Conservation (phyloP, 2,888 invertebrate species). For the Cheilosia pagana region DNA sequence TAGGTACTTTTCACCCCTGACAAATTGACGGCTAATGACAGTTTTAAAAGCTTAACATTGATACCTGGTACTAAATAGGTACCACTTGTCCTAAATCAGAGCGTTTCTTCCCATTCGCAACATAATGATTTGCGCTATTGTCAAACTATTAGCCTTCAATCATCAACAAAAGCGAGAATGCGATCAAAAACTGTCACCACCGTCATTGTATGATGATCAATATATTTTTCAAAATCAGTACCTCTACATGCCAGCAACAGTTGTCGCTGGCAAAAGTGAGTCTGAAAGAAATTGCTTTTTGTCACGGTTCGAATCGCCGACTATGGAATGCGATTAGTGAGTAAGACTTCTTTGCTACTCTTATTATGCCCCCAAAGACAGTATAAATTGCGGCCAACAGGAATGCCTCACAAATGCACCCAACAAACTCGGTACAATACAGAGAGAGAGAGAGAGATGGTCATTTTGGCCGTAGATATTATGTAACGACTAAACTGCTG, state of each 20-base stretch:
- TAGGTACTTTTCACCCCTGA: no score
- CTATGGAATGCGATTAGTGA: slow-evolving; percentile 39
- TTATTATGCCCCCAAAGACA: slow-evolving; percentile 36
- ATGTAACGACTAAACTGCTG: slow-evolving; percentile 44
- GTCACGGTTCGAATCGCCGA: slow-evolving; percentile 46
- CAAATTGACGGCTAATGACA: not conserved
- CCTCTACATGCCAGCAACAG: not conserved
- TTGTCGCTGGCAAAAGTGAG: slow-evolving; percentile 12
- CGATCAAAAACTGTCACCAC: slow-evolving; percentile 58
- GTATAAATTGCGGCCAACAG: slow-evolving; percentile 48
- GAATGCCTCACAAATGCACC: slow-evolving; percentile 34
- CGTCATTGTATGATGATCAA: slow-evolving; percentile 47
- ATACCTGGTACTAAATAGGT: not conserved
- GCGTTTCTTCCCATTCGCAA: not conserved
- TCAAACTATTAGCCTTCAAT: slow-evolving; percentile 36
- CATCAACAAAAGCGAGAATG: slow-evolving; percentile 34
- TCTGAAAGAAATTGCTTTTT: slow-evolving; percentile 28
- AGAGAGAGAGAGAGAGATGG: slow-evolving; percentile 37
- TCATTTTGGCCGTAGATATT: slow-evolving; percentile 43
- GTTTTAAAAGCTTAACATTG: not conserved
- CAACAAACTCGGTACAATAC: slow-evolving; percentile 32
- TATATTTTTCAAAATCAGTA: slow-evolving; percentile 29
- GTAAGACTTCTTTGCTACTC: slow-evolving; percentile 31
- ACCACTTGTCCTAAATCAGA: not conserved
- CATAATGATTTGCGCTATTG: not conserved